These are phyloP conservation scores for Lonchura striata DNA, from an alignment of 2,113 vertebrate genomes.

Conservation along the genomic window DNA sequence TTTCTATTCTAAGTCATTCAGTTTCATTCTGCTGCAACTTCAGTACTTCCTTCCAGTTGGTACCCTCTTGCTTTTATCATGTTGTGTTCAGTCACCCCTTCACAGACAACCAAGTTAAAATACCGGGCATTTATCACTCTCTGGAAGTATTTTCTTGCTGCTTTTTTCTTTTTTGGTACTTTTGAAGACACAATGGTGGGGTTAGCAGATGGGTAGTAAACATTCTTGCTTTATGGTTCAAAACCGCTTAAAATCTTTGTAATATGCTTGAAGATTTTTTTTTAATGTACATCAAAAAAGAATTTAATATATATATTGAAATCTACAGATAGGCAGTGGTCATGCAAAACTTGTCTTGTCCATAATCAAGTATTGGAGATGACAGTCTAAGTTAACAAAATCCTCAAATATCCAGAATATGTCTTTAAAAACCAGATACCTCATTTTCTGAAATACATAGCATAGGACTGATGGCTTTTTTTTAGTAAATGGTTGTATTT, in stretches of 20 bases:
- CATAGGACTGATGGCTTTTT: neutral
- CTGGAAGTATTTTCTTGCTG: neutral
- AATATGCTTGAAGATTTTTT: neutral
- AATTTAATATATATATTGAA: neutral
- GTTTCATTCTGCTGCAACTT: neutral
- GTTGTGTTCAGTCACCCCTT: neutral
- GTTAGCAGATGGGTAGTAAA: neutral
- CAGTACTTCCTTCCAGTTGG: neutral
- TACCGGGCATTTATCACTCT: neutral
- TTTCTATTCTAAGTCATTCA: neutral
- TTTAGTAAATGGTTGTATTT: neutral
- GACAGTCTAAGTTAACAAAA: slow-evolving; percentile 2
- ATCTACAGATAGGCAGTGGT: neutral
- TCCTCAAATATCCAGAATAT: neutral
- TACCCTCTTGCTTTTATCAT: neutral
- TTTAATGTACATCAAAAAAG: neutral
- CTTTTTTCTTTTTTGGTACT: neutral
- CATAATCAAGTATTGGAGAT: neutral
- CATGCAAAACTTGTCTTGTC: neutral
- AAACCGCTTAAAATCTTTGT: neutral
- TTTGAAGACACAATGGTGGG: neutral
- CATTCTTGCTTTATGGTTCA: neutral
- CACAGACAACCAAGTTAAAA: neutral
- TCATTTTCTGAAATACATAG: neutral
- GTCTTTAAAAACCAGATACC: neutral